Evolutionary conservation across 2,888 invertebrate genomes (phyloP), one percentile per base, ranked within the genome.

Genomic region (Anagyrus pseudococci): DNA sequence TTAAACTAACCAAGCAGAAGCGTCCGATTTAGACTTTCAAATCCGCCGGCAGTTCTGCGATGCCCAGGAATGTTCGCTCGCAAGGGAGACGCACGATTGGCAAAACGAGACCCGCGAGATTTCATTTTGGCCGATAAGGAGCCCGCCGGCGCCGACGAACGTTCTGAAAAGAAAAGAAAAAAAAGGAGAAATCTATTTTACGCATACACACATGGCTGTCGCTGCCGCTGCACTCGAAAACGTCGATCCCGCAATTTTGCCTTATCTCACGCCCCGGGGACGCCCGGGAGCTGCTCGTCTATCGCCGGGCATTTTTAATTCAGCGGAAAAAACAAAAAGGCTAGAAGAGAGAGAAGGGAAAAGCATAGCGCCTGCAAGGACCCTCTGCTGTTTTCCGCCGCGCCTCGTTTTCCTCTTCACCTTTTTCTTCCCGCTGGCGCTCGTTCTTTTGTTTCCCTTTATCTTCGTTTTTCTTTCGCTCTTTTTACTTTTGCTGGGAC

Each of bases 281-380:
- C 29, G 6, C 4, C 29, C 10, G 29, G 29, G 10, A 29, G 29
- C 4, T 4, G 29, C 58, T 47, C 37, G 13, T 19, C 40, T 13
- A 54, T 23, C 23, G 29, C 17, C 25, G 26, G 46, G 33, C 52
- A 56, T 55, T 59, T 64, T 64, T 64, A 64, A 64, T 59, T 64
- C 48, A 26, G 25, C 37, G 44, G 49, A 40, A 49, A 25, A 15
- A 55, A 33, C 48, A 61, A 41, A 50, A 53, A 50, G 10, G n/a
- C 46, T 10, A 58, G 33, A 47, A 7, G n/a, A 20, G 33, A 3
- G 19, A 44, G 7, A 58, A 17, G 46, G n/a, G 29, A 26, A 43
- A 2, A 57, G 41, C n/a, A 26, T 15, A 40, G 15, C 17, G 25
- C 15, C n/a, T 29, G 8, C 43, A 13, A 40, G 23, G 13, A 43